phyloP scores from a whole-genome alignment of 2,888 invertebrate genomes.

The Drosophila colorata region DNA sequence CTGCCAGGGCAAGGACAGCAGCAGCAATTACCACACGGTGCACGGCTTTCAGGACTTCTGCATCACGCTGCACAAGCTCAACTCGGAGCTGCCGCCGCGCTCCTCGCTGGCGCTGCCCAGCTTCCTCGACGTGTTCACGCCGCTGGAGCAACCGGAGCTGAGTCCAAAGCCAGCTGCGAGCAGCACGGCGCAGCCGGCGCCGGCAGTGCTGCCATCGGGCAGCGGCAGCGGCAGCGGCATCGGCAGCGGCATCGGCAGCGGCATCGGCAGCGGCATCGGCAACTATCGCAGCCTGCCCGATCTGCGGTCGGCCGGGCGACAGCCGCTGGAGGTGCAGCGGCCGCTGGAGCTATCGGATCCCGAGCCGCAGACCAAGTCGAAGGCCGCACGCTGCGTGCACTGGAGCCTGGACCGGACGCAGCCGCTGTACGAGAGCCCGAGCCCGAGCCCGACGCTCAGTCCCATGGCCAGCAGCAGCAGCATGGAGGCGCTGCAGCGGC shows the following conservation, averaged over 20 bases:
- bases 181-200: background rate
- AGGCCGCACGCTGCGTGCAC: constrained; percentile 34
- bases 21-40: constrained; percentile 58
- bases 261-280: constrained; percentile 8
- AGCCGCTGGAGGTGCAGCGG: background rate
- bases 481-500: constrained; percentile 2
- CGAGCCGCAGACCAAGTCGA: background rate
- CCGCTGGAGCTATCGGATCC: constrained; percentile 2
- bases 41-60: constrained; percentile 70
- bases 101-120: constrained; percentile 21
- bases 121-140: constrained; percentile 51
- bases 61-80: constrained; percentile 53
- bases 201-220: background rate
- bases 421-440: background rate
- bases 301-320: background rate
- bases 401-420: constrained; percentile 35
- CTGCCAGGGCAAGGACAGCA: background rate
- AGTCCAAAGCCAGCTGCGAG: background rate
- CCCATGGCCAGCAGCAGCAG: constrained; percentile 1
- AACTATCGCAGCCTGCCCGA: constrained; percentile 49
- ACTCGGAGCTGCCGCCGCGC: background rate
- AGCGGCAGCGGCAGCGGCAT: no score
- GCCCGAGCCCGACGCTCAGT: background rate
- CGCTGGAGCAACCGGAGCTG: background rate
- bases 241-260: constrained; percentile 11